Base-by-base conservation (phyloP, 2,113 vertebrate genomes). In the Megaptera novaeangliae region DNA sequence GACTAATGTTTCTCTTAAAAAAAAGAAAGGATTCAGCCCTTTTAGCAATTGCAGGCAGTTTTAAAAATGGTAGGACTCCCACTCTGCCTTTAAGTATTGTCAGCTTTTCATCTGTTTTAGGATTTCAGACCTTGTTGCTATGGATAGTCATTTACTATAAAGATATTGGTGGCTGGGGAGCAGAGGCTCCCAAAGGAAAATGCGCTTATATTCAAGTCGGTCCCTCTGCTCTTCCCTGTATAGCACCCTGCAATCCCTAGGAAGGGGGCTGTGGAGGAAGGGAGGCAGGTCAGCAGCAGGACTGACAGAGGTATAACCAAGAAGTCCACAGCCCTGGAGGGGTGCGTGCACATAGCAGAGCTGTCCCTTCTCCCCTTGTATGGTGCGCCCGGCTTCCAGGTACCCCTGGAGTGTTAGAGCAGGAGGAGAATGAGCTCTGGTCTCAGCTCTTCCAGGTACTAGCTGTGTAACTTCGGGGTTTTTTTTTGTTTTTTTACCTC, bases 11-110 rank as follows among this genome's bases (percentile, higher is more conserved):
- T 92, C 20, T 78, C 27, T 84, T 83, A 12, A 89, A 59, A 80
- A 52, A 23, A 41, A 57, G 39, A 80, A 64, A 29, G 8, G 9
- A 39, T 41, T 29, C 20, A 71, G n/a, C 20, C 18, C 34, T 83
- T 83, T 85, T n/a, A 88, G 74, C 52, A 75, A 34, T n/a, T 88
- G 44, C 27, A 96, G 71, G 71, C 17, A 57, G 69, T 84, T 89
- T 89, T 17, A 25, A 83, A 95, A 95, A 61, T 78, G 83, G 55
- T 44, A 61, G 61, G 66, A 72, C 20, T 85, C 92, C 77, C 21
- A 23, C 11, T 69, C 52, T 75, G 49, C 31, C 80, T 87, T 95
- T 61, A 46, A 52, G 34, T 81, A 81, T 94, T 18, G 39, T 81
- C 59, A 82, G 52, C 46, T 57, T 29, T 75, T 95, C 63, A 57